phyloP scores from a whole-genome alignment of 2,797 vertebrate species.

The Sarcophilus harrisii region DNA sequence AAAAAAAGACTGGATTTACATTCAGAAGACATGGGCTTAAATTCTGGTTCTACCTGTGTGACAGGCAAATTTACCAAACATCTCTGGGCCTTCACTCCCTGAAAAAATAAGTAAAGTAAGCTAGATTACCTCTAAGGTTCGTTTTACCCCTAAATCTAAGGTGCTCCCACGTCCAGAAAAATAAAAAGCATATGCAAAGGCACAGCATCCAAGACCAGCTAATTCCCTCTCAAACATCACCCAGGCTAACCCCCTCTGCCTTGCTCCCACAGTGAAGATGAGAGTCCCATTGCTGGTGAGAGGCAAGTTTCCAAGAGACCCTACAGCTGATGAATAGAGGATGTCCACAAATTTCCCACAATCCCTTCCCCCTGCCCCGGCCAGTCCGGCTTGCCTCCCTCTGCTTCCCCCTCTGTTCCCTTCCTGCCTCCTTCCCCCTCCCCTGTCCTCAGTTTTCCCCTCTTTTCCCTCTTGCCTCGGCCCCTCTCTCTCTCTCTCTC shows the following conservation, averaged over 20 bases:
- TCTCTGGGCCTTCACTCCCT: neutral
- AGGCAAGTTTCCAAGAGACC: neutral
- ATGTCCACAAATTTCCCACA: neutral
- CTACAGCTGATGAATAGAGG: neutral
- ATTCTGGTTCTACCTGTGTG: neutral
- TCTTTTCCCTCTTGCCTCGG: accelerated
- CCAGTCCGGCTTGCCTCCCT: neutral
- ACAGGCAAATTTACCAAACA: neutral
- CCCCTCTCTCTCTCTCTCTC: no score
- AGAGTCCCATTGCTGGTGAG: neutral
- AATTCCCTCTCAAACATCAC: neutral
- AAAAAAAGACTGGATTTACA: neutral
- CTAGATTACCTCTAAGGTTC: neutral
- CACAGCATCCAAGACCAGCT: neutral
- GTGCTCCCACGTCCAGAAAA: neutral
- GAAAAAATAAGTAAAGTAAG: neutral
- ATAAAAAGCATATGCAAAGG: neutral
- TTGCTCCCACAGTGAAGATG: neutral
- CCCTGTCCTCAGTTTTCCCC: no score
- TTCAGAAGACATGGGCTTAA: neutral
- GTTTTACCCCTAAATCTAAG: neutral
- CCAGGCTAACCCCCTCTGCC: neutral
- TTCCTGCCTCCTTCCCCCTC: neutral
- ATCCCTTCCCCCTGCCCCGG: neutral
- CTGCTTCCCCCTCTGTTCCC: neutral